A percentile compares a stretch with the other conserved stretches of the same genome.
These are phyloP conservation scores for Serilophus lunatus DNA, from an alignment of 2,113 vertebrate genomes.

Conservation along the genomic window DNA sequence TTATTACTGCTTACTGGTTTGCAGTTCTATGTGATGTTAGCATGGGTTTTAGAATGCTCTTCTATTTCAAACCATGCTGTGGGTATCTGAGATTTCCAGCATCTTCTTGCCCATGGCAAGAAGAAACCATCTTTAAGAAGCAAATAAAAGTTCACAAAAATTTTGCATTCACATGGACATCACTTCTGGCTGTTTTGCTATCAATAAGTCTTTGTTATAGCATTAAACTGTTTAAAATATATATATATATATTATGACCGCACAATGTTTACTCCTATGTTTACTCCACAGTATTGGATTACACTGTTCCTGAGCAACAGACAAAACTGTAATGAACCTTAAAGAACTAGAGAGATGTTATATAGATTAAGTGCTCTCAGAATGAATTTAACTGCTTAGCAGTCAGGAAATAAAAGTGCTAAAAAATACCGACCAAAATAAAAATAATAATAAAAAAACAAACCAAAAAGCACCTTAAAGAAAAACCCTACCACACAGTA, in stretches of 20 bases:
- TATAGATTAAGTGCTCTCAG: constrained; percentile 2
- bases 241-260: not conserved
- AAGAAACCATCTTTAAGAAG: not conserved
- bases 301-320: not conserved
- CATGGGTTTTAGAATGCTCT: not conserved
- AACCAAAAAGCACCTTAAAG: not conserved
- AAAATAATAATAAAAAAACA: not conserved
- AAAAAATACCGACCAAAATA: not conserved
- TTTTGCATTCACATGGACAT: not conserved
- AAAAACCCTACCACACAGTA: constrained; percentile 4
- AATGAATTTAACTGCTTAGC: not conserved
- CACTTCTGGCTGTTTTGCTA: not conserved
- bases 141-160: not conserved
- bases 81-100: not conserved
- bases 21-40: not conserved
- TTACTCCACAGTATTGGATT: not conserved
- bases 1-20: not conserved
- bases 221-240: not conserved
- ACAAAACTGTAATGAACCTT: not conserved
- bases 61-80: not conserved
- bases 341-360: constrained; percentile 23
- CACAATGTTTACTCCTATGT: not conserved
- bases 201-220: not conserved
- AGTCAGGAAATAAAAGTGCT: not conserved
- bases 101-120: not conserved